Evolutionary conservation across 2,113 vertebrate species (phyloP).

Genomic region (Xenus cinereus): DNA sequence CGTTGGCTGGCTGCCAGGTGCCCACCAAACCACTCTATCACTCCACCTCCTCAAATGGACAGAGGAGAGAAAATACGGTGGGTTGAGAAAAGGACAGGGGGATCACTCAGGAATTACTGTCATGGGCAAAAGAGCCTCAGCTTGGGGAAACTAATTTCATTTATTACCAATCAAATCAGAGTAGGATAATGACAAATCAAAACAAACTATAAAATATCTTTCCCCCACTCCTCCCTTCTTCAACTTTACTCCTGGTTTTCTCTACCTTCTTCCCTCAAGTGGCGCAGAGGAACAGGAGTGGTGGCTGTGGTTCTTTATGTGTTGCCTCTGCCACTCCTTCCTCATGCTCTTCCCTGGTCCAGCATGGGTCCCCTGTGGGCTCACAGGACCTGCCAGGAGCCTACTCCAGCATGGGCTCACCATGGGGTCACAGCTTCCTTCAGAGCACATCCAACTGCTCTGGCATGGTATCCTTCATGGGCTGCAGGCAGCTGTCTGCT

Average conservation of each 20-base stretch:
- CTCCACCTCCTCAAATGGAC: background rate
- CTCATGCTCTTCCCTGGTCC: background rate
- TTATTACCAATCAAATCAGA: background rate
- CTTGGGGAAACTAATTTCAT: background rate
- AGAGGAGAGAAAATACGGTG: background rate
- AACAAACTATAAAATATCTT: background rate
- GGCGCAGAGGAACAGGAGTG: background rate
- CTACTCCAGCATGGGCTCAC: background rate
- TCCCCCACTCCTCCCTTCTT: background rate
- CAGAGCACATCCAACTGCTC: background rate
- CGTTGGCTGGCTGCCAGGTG: background rate
- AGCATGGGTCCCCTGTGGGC: fast-evolving
- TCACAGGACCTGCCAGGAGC: background rate
- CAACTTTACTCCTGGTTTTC: background rate
- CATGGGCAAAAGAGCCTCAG: background rate
- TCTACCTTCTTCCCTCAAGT: fast-evolving
- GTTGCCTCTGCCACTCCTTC: fast-evolving
- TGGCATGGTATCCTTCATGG: fast-evolving
- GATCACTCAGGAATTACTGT: background rate
- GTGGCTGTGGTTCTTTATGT: fast-evolving
- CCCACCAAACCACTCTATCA: background rate
- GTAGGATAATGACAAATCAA: background rate
- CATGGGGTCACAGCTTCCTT: background rate
- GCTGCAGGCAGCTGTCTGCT: background rate
- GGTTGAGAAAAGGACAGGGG: background rate